These are phyloP conservation scores for Cossypha heuglini DNA, from an alignment of 2,797 vertebrate genomes.

Conservation along the genomic window DNA sequence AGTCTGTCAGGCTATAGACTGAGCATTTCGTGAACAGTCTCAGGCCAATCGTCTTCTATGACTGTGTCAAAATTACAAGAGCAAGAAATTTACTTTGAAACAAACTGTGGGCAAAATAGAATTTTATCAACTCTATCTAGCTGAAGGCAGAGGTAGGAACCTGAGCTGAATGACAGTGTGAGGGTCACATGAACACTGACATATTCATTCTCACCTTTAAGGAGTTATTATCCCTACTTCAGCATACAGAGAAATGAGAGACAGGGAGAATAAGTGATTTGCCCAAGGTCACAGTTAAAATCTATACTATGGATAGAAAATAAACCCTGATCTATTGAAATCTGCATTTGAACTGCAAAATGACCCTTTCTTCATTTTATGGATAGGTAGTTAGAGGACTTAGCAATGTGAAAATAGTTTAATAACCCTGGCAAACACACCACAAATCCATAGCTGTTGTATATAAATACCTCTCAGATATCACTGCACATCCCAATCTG, in stretches of 20 bases:
- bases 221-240: background rate
- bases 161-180: background rate
- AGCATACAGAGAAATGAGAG: background rate
- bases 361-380: background rate
- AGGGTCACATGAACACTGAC: background rate
- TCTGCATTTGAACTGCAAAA: background rate
- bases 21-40: background rate
- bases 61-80: background rate
- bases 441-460: background rate
- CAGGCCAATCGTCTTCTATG: background rate
- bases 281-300: background rate
- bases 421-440: background rate
- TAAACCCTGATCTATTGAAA: background rate
- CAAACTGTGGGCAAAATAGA: background rate
- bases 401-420: background rate
- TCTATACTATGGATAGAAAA: background rate
- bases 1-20: background rate
- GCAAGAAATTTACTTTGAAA: background rate
- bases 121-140: background rate
- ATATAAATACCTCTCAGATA: slow-evolving; percentile 21
- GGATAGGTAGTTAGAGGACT: background rate
- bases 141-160: background rate
- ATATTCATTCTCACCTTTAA: background rate
- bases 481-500: background rate
- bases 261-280: background rate